These are phyloP conservation scores for Rhimphoctona megacephalus DNA, from an alignment of 2,888 invertebrate species.

Conservation along the genomic window DNA sequence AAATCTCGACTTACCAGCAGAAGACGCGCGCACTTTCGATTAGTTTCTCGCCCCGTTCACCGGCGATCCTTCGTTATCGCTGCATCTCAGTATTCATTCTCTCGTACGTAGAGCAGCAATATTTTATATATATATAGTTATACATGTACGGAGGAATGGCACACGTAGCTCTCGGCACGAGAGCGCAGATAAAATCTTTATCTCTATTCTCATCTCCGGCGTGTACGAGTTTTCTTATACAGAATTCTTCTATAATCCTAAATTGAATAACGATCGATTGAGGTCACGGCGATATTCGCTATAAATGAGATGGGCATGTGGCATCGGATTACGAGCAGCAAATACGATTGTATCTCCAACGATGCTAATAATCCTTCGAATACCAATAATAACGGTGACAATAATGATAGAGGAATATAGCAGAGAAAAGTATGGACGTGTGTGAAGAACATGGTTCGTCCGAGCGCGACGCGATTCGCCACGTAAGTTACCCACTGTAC, in stretches of 20 bases:
- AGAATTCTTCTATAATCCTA: constrained; percentile 58
- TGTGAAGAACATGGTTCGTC: not conserved
- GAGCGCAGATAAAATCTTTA: constrained; percentile 46
- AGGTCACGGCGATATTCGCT: constrained; percentile 59
- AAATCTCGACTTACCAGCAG: not conserved
- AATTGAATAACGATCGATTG: constrained; percentile 65
- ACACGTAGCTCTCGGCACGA: constrained; percentile 38
- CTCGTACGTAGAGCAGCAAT: not conserved
- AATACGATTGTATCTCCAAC: constrained; percentile 13
- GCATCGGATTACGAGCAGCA: not conserved
- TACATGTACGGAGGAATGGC: not conserved
- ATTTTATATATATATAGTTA: not conserved
- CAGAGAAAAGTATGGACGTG: not conserved
- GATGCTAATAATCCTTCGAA: not conserved
- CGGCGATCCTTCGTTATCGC: constrained; percentile 35
- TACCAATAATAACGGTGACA: constrained; percentile 9
- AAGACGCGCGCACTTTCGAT: constrained; percentile 31
- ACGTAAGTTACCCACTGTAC: not conserved
- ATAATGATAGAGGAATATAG: not conserved
- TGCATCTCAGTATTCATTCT: constrained; percentile 24
- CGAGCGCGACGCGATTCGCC: not conserved
- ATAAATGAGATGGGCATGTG: constrained; percentile 23
- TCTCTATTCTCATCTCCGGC: constrained; percentile 19
- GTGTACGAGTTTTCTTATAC: constrained; percentile 50
- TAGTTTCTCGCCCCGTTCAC: constrained; percentile 36